These are phyloP conservation scores for Camptogramma bilineatum DNA, from an alignment of 2,888 invertebrate genomes.

Conservation along the genomic window DNA sequence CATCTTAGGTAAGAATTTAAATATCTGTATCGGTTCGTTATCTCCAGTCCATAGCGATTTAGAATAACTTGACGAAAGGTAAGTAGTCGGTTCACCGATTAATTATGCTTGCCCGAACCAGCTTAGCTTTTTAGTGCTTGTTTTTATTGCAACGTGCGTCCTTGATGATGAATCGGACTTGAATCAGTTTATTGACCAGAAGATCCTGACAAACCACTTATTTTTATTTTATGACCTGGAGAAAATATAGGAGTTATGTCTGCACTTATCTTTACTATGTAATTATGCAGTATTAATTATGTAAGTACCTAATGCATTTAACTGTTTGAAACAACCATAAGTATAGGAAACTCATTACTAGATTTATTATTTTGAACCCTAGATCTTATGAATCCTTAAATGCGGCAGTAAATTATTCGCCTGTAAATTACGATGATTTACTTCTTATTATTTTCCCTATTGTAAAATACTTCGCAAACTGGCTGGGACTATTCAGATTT, in stretches of 20 bases:
- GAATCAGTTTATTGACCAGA: slow-evolving; percentile 18
- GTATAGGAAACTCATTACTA: no score
- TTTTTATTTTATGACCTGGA: background rate
- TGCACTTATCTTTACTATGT: no score
- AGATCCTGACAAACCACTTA: background rate
- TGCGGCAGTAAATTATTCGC: slow-evolving; percentile 38
- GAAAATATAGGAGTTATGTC: no score
- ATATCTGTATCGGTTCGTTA: slow-evolving; percentile 37
- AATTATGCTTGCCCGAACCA: slow-evolving; percentile 1
- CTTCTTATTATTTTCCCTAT: slow-evolving; percentile 49
- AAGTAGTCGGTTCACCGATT: background rate
- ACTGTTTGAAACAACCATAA: no score
- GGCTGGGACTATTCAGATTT: background rate
- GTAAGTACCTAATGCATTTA: no score
- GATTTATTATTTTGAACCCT: slow-evolving; percentile 29
- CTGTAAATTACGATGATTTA: slow-evolving; percentile 66
- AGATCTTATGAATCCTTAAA: slow-evolving; percentile 26
- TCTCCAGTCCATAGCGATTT: slow-evolving; percentile 4
- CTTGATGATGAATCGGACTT: slow-evolving; percentile 17
- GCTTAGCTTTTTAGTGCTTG: slow-evolving; percentile 3
- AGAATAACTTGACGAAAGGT: background rate
- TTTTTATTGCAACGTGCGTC: slow-evolving; percentile 25
- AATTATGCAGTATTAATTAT: no score
- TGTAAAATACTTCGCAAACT: slow-evolving; percentile 45
- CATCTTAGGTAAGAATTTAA: slow-evolving; percentile 15